phyloP scores from a whole-genome alignment of 1,140 invertebrate species.

The Pollicipes pollicipes region DNA sequence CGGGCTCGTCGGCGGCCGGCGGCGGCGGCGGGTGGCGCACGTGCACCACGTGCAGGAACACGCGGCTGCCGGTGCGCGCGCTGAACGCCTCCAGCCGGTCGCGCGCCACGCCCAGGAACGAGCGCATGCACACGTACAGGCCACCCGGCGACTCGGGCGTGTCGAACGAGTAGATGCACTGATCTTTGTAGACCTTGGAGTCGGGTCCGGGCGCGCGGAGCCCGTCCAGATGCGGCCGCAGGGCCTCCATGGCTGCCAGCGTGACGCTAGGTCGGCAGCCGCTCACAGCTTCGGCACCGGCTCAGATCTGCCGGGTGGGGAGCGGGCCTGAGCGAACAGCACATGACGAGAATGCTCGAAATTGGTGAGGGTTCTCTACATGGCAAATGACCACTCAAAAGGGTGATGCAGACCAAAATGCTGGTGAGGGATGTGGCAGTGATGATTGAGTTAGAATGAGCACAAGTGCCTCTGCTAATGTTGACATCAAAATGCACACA shows the following conservation, averaged over 20 bases:
- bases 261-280: too few relatives aligned
- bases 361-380: too few relatives aligned
- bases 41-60: conserved; percentile 72
- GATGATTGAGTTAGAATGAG: too few relatives aligned
- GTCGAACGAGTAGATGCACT: conserved; percentile 94
- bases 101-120: conserved; percentile 69
- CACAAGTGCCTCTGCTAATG: too few relatives aligned
- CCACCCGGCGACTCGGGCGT: conserved; percentile 76
- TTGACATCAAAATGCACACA: too few relatives aligned
- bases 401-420: too few relatives aligned
- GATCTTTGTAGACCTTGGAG: conserved; percentile 88
- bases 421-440: too few relatives aligned
- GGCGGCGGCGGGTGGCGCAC: conserved; percentile 36
- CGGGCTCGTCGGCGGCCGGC: conserved; percentile 39
- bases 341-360: too few relatives aligned
- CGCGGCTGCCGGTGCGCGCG: conserved; percentile 54
- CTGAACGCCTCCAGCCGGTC: conserved; percentile 61
- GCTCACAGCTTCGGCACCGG: too few relatives aligned
- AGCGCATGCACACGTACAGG: conserved; percentile 72
- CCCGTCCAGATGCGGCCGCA: conserved; percentile 22
- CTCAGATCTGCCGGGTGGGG: too few relatives aligned
- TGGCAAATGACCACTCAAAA: too few relatives aligned
- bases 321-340: too few relatives aligned
- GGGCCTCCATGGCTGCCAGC: conserved; percentile 18
- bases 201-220: conserved; percentile 45